Evolutionary conservation across 2,888 invertebrate species (phyloP).

Genomic region (Caenorhabditis sp.): DNA sequence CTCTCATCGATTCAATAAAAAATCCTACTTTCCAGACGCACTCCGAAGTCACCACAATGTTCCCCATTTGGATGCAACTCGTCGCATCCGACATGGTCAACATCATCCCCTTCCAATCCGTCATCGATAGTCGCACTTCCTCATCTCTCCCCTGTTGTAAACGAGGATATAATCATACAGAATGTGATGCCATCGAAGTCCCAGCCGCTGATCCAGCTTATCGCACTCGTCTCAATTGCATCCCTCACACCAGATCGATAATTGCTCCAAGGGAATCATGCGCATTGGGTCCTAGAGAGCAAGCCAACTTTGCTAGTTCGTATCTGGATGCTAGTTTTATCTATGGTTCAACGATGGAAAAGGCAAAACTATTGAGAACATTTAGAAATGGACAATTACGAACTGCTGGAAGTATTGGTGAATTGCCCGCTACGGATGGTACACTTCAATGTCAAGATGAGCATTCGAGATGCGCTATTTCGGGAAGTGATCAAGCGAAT

Average conservation of each 20-base stretch:
- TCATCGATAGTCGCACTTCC: slow-evolving; percentile 23
- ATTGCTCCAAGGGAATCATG: slow-evolving; percentile 63
- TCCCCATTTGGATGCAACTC: slow-evolving; percentile 67
- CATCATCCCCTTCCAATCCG: slow-evolving; percentile 73
- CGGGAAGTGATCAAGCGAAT: slow-evolving; percentile 66
- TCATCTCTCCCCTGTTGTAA: slow-evolving; percentile 65
- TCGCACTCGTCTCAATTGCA: slow-evolving; percentile 56
- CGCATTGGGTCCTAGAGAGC: slow-evolving; percentile 77
- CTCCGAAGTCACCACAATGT: slow-evolving; percentile 78
- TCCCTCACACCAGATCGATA: slow-evolving; percentile 61
- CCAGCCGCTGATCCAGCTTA: slow-evolving; percentile 63
- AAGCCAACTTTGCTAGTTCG: slow-evolving; percentile 91
- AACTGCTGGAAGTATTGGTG: slow-evolving; percentile 57
- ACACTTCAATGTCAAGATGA: slow-evolving; percentile 47
- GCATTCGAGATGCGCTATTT: slow-evolving; percentile 46
- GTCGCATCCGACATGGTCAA: slow-evolving; percentile 72
- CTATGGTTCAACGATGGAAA: slow-evolving; percentile 88
- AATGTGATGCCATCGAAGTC: slow-evolving; percentile 67
- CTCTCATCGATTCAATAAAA: too few relatives aligned
- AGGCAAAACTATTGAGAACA: slow-evolving; percentile 81
- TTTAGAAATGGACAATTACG: slow-evolving; percentile 76
- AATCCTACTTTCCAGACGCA: slow-evolving; percentile 69
- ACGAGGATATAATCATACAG: slow-evolving; percentile 62
- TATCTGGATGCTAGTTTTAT: slow-evolving; percentile 82
- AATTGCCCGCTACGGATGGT: slow-evolving; percentile 49